phyloP scores from a whole-genome alignment of 1,140 invertebrate species.

The Trissolcus basalis region DNA sequence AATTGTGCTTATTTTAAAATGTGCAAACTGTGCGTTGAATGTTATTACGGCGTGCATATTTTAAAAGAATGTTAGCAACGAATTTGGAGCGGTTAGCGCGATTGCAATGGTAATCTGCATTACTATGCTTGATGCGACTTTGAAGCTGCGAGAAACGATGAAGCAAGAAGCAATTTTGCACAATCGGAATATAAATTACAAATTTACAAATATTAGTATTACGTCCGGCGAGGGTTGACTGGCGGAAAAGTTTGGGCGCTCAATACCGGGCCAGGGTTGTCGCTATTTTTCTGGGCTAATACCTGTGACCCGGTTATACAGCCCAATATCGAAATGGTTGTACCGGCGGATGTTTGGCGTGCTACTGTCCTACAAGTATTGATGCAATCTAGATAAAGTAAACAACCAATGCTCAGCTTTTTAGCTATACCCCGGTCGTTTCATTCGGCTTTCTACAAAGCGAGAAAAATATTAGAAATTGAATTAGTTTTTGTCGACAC shows the following conservation, averaged over 20 bases:
- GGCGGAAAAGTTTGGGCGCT: constrained; percentile 20
- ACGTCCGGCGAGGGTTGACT: constrained; percentile 2
- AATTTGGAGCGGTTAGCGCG: constrained; percentile 24
- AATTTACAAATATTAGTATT: constrained; percentile 38
- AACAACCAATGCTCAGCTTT: constrained; percentile 11
- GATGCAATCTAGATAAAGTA: constrained; percentile 23
- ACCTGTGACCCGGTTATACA: constrained; percentile 12
- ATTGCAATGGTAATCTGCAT: constrained; percentile 26
- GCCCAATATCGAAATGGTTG: constrained; percentile 10
- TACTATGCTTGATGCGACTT: constrained; percentile 35
- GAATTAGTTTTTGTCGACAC: no score
- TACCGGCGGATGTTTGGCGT: constrained; percentile 5
- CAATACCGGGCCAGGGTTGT: constrained; percentile 16
- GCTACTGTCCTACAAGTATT: constrained; percentile 22
- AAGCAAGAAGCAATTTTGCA: constrained; percentile 29
- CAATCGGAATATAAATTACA: constrained; percentile 40
- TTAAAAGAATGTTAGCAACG: constrained; percentile 17
- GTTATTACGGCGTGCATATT: constrained; percentile 30
- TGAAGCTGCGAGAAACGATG: constrained; percentile 19
- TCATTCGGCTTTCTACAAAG: neutral
- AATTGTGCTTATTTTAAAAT: constrained; percentile 26
- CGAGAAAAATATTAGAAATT: neutral
- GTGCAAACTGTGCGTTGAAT: constrained; percentile 36
- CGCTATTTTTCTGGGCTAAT: constrained; percentile 10
- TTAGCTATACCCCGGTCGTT: neutral